Evolutionary conservation across 64 coral and sea anemone species (phyloP).

Genomic region (Pachyseris speciosa): DNA sequence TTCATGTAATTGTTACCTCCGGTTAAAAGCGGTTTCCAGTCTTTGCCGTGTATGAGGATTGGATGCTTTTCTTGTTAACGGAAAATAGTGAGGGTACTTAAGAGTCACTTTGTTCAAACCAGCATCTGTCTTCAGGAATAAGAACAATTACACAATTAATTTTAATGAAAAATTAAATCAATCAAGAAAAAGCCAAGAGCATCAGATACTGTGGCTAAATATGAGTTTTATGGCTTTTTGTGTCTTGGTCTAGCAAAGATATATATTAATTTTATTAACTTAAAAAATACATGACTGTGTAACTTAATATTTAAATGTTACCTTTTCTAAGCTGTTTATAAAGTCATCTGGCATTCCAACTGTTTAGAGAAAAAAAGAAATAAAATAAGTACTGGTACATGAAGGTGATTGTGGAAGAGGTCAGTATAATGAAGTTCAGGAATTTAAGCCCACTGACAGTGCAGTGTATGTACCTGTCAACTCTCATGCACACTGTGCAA

Average conservation of each 20-base stretch:
- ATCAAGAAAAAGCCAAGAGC: too few relatives aligned
- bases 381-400: neutral
- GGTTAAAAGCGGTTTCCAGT: slow-evolving; percentile 95
- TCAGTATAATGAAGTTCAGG: too few relatives aligned
- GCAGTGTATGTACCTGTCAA: too few relatives aligned
- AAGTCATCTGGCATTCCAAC: slow-evolving; percentile 92
- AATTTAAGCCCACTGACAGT: too few relatives aligned
- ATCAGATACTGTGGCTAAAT: too few relatives aligned
- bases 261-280: neutral
- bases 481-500: too few relatives aligned
- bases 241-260: too few relatives aligned
- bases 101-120: slow-evolving; percentile 80
- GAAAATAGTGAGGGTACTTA: slow-evolving; percentile 98
- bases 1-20: too few relatives aligned
- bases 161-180: too few relatives aligned
- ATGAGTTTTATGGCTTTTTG: too few relatives aligned
- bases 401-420: neutral
- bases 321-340: slow-evolving; percentile 86
- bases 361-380: slow-evolving; percentile 26
- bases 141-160: neutral
- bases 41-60: slow-evolving; percentile 82
- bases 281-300: too few relatives aligned
- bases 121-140: neutral
- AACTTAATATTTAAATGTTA: too few relatives aligned
- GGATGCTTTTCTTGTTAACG: slow-evolving; percentile 93